A percentile compares a stretch with the other conserved stretches of the same genome.
Conservation (phyloP, 1,140 invertebrate genomes). For the Cotesia glomerata region DNA sequence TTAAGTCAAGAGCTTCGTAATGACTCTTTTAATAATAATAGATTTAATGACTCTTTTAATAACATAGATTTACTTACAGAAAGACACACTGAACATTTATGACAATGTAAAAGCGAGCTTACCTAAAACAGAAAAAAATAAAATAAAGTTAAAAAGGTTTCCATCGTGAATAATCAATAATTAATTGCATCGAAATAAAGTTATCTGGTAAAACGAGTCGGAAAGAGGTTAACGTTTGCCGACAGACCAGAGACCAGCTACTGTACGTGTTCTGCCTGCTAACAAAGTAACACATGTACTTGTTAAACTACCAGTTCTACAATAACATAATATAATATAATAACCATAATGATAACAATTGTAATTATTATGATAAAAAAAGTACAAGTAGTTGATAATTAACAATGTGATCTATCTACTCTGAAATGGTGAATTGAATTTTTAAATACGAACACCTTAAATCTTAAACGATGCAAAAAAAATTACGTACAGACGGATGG, state of each 20-base stretch:
- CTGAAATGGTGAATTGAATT: too few relatives aligned
- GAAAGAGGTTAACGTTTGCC: neutral
- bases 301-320: too few relatives aligned
- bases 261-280: slow-evolving; percentile 20
- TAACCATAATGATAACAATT: neutral
- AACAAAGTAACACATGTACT: slow-evolving; percentile 1
- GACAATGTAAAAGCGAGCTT: slow-evolving; percentile 10
- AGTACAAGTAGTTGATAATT: neutral
- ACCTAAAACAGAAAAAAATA: slow-evolving; percentile 35
- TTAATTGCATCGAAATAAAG: slow-evolving; percentile 22
- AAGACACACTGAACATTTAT: neutral
- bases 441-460: too few relatives aligned
- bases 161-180: slow-evolving; percentile 17
- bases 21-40: too few relatives aligned
- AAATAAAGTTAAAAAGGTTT: slow-evolving; percentile 16
- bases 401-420: too few relatives aligned
- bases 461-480: too few relatives aligned
- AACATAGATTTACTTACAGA: too few relatives aligned
- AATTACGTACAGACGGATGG: neutral
- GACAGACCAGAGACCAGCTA: slow-evolving; percentile 16
- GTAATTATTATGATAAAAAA: neutral
- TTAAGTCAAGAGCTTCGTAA: too few relatives aligned
- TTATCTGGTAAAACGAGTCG: slow-evolving; percentile 7
- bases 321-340: too few relatives aligned
- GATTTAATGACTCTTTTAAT: too few relatives aligned